Evolutionary conservation across 2,888 invertebrate genomes (phyloP).

Genomic region (Lepas anatifera): DNA sequence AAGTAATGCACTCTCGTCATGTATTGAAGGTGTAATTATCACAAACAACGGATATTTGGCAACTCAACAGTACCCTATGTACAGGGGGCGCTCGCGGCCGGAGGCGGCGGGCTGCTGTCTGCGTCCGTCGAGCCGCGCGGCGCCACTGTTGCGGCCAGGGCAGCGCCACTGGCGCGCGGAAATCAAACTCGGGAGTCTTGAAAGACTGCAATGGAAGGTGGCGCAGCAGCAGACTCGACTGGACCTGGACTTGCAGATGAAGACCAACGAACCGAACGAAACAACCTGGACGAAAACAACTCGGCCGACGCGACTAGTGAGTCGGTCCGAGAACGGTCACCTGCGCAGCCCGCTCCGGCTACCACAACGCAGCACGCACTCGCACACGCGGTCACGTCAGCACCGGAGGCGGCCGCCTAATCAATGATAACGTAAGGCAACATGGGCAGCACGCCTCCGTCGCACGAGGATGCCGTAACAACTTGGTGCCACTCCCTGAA

Average conservation of each 20-base stretch:
- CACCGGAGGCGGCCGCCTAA: slow-evolving; percentile 38
- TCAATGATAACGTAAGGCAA: slow-evolving; percentile 95
- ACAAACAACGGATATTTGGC: slow-evolving; percentile 12
- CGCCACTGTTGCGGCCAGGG: too few species aligned
- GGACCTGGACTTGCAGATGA: background rate
- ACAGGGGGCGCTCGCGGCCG: background rate
- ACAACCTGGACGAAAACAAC: background rate
- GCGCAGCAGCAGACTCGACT: background rate
- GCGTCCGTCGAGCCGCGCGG: too few species aligned
- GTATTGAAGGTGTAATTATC: slow-evolving; percentile 8
- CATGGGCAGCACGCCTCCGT: slow-evolving; percentile 71
- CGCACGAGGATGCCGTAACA: slow-evolving; percentile 55
- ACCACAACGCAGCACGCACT: too few species aligned
- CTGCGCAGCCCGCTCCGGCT: too few species aligned
- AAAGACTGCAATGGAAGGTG: slow-evolving; percentile 10
- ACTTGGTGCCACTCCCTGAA: slow-evolving; percentile 91
- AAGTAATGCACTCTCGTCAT: background rate
- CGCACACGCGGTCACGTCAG: too few species aligned
- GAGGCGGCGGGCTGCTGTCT: too few species aligned
- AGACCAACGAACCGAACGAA: slow-evolving; percentile 7
- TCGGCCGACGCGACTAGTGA: background rate
- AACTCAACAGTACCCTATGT: slow-evolving; percentile 12
- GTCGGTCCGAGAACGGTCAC: background rate
- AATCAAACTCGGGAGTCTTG: slow-evolving; percentile 1
- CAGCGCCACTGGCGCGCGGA: too few species aligned